Percentiles rank a stretch among this genome's conserved stretches.
These are phyloP conservation scores for Eupithecia pulchellata DNA, from an alignment of 2,888 invertebrate species.

Conservation along the genomic window DNA sequence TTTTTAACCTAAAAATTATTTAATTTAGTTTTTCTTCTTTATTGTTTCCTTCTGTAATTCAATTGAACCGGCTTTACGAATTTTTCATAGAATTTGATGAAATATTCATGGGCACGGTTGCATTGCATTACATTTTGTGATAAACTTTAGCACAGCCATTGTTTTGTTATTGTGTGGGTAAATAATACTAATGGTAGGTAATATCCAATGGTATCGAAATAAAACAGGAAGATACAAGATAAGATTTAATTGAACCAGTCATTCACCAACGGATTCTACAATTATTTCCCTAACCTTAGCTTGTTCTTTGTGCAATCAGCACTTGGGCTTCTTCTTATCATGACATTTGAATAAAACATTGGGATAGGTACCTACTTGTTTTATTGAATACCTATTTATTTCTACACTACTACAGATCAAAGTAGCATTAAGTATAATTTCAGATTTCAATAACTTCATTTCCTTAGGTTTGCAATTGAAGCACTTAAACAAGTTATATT, in stretches of 20 bases:
- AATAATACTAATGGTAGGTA: not conserved
- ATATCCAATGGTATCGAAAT: not conserved
- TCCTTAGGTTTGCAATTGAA: too few species aligned
- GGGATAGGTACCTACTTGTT: not conserved
- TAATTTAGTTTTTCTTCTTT: not conserved
- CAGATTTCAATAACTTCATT: too few species aligned
- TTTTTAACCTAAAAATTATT: constrained; percentile 18
- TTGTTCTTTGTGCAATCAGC: not conserved
- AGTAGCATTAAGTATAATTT: not conserved
- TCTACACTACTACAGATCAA: not conserved
- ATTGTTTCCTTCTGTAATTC: constrained; percentile 6
- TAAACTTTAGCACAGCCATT: not conserved
- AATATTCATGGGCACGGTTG: not conserved
- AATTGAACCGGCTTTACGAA: constrained; percentile 10
- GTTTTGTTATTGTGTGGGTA: too few species aligned
- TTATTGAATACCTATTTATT: not conserved
- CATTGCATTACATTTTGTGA: not conserved
- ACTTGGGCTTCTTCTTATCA: not conserved
- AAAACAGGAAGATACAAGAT: not conserved
- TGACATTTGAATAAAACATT: constrained; percentile 2
- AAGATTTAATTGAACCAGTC: not conserved
- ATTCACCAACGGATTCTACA: not conserved
- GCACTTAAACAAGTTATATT: too few species aligned
- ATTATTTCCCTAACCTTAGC: not conserved
- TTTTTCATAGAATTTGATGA: not conserved